Evolutionary conservation across 2,113 vertebrate genomes (phyloP), one percentile per base, ranked within the genome.

Genomic region (Damaliscus lunatus): DNA sequence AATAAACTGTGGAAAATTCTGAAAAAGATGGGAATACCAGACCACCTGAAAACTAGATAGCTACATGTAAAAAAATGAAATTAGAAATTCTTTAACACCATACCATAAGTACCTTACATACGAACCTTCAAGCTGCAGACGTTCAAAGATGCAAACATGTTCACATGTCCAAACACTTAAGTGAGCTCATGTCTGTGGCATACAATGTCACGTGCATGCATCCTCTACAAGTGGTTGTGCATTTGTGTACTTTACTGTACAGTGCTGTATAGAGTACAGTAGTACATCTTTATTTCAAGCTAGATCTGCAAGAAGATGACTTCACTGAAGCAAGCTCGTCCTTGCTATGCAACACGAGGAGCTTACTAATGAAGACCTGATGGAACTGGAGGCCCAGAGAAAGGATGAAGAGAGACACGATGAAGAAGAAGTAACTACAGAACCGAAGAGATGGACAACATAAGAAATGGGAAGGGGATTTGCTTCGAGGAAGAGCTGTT

Each of bases 131-230:
- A 19, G 62, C 16, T 67, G 16, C 33, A 67, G n/a, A 17, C 4
- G 4, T 67, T 67, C 62, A 67, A 67, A 67, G 62, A 67, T 10
- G 62, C 33, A 67, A 67, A 19, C 62, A 15, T 67, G 62, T n/a
- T n/a, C 62, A 67, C 33, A 67, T 19, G 62, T 19, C 62, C 62
- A 64, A 64, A 64, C 62, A n/a, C 62, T 67, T 17, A n/a, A 19
- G 64, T n/a, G 4, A n/a, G 64, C 64, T n/a, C 64, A 5, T n/a
- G 33, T 19, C 33, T 19, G 8, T n/a, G 33, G 64, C 64, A 19
- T 4, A n/a, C 62, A 64, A 8, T 16, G 62, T n/a, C 33, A 0
- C 16, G 0, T 2, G 33, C 64, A n/a, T 5, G 33, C 64, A 19
- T 67, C 64, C 16, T 67, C 16, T n/a, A 8, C 33, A n/a, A 67